Evolutionary conservation across 2,888 invertebrate species (phyloP), one percentile per base, ranked within the genome.

Genomic region (Papilio protenor): DNA sequence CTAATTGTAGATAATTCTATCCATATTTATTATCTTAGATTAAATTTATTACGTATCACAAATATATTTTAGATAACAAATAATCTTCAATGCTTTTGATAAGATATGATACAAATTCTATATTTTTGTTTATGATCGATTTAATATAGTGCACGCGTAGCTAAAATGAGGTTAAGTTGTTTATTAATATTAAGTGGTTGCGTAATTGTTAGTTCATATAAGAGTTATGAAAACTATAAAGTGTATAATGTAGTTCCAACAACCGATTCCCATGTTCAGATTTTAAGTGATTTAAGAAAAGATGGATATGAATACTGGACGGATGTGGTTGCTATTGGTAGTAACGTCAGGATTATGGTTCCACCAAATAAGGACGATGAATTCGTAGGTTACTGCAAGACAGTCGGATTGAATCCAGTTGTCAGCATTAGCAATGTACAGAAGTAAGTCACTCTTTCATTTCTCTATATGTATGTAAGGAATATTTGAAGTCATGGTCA

Each of bases 151-250:
- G n/a, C 70, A 75, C 73, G 76, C 47, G 64, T 72, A 21, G 23
- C 21, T 11, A 83, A 80, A 77, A 82, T 82, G 82, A 80, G 79
- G 69, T 77, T 79, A 33, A 79, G 77, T 72, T 70, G 79, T 73
- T 33, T 81, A 8, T n/a, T 83, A 33, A 33, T 73, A 8, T 33
- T 86, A 12, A 47, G 84, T 21, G 79, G 80, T 16, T 10, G 84
- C 10, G 18, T 40, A 33, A 1, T 71, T 81, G 71, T 80, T 33
- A 77, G 81, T 71, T 85, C 87, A 2, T 84, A 81, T 14, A 84
- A 82, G 77, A 88, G 92, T 75, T 96, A 94, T 83, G 92, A 96
- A 77, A 94, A 95, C 78, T 96, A 96, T 84, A 95, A 95, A 83
- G 95, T 96, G 18, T 96, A 95, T 81, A 91, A 95, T 80, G 88